Evolutionary conservation across 2,888 invertebrate species (phyloP), one percentile per base, ranked within the genome.

Genomic region (Dromius quadrimaculatus): DNA sequence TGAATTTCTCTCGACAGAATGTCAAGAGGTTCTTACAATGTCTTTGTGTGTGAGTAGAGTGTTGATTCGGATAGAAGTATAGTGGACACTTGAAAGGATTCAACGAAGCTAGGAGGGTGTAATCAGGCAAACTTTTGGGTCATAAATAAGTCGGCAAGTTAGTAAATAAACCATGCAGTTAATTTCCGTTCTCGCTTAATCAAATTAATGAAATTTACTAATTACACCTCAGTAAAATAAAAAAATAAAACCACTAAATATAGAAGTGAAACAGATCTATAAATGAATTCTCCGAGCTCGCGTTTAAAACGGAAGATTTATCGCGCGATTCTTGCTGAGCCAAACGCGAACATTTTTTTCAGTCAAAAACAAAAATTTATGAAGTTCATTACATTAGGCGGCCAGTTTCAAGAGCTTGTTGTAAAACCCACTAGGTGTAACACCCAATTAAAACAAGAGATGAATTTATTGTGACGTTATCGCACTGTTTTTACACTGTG

Each of bases 311-410:
- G 34, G 34, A 50, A 68, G 71, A 76, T 75, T 76, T 76, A 75
- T 75, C 69, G 69, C 72, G 73, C 74, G 75, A 76, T 77, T 77
- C 73, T 75, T 75, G 76, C 74, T 71, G 73, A 77, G 75, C 76
- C 77, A 76, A 76, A 75, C 74, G 66, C 74, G 74, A 72, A 73
- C 72, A 76, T 78, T 77, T 77, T 77, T 66, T 73, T 74, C 74
- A 74, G 71, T 73, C 74, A 75, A 73, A 76, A 76, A 59, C 64
- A 76, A 76, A 74, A 78, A 79, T 78, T 79, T 79, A 79, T 79
- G 76, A 76, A 77, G 77, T 78, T 79, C 78, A 78, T 79, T 78
- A 79, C 54, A 62, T 62, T 65, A 65, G 54, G 34, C 4, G 54
- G 32, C 65, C 38, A 15, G 34, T 32, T 41, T 20, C 62, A 62